Percentiles rank a stretch among this genome's conserved stretches.
phyloP scores from a whole-genome alignment of 92 coral and sea anemone species.

The Zoanthus sansibaricus region DNA sequence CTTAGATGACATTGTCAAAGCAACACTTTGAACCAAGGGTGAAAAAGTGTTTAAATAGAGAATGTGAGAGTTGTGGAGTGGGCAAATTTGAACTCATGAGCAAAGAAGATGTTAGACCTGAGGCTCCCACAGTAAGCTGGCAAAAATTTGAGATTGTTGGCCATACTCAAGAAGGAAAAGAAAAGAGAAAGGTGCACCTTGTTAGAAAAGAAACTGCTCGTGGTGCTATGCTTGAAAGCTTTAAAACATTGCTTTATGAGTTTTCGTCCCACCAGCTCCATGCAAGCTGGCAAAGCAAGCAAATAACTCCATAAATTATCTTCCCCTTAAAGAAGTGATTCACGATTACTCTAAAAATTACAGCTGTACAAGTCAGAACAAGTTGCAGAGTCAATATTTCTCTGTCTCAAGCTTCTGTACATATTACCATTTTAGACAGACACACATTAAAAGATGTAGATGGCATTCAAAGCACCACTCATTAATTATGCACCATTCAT shows the following conservation, averaged over 20 bases:
- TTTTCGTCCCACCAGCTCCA: constrained; percentile 72
- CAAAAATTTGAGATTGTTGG: constrained; percentile 41
- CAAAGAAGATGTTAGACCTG: constrained; percentile 21
- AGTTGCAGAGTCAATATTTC: constrained; percentile 40
- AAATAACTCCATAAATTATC: constrained; percentile 52
- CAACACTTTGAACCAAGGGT: constrained; percentile 46
- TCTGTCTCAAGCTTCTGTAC: constrained; percentile 34
- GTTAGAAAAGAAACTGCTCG: constrained; percentile 29
- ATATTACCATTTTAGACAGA: constrained; percentile 39
- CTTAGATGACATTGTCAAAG: constrained; percentile 49
- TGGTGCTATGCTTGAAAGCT: constrained; percentile 41
- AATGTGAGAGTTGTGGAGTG: constrained; percentile 53
- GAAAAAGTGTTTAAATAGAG: constrained; percentile 53
- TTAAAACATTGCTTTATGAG: constrained; percentile 22
- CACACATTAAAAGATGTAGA: constrained; percentile 40
- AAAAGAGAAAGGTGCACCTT: constrained; percentile 46
- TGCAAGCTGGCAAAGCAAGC: constrained; percentile 72
- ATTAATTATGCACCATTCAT: too few relatives aligned
- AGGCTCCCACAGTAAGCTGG: constrained; percentile 2
- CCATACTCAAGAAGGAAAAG: constrained; percentile 45
- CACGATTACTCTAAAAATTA: constrained; percentile 54
- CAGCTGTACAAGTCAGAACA: constrained; percentile 37
- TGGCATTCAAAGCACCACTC: background rate
- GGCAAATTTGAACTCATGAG: constrained; percentile 35
- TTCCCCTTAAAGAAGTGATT: constrained; percentile 33